These are phyloP conservation scores for Diorhabda sublineata DNA, from an alignment of 1,140 invertebrate genomes.

Conservation along the genomic window DNA sequence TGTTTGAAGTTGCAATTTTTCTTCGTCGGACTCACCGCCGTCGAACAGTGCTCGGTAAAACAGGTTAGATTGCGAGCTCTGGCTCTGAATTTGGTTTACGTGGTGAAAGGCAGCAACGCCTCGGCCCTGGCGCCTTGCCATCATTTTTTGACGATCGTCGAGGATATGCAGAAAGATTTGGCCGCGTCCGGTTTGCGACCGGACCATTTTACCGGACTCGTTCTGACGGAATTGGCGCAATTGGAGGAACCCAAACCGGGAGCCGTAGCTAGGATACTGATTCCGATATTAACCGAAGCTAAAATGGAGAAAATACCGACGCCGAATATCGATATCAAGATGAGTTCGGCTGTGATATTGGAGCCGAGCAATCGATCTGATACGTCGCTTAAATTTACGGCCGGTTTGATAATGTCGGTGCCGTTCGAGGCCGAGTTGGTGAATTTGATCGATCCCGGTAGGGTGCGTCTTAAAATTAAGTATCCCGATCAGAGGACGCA, in stretches of 20 bases:
- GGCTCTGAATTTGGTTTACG: slow-evolving; percentile 76
- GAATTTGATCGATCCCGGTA: slow-evolving; percentile 68
- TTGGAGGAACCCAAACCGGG: slow-evolving; percentile 82
- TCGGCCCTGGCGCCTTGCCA: slow-evolving; percentile 52
- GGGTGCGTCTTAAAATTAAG: slow-evolving; percentile 77
- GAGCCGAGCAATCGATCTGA: slow-evolving; percentile 81
- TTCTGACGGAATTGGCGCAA: slow-evolving; percentile 72
- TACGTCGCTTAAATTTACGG: slow-evolving; percentile 86
- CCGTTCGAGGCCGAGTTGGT: slow-evolving; percentile 80
- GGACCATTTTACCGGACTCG: slow-evolving; percentile 73
- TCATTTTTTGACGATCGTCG: slow-evolving; percentile 46
- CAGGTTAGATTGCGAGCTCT: slow-evolving; percentile 80
- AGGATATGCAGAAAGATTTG: slow-evolving; percentile 44
- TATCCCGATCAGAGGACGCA: slow-evolving; percentile 90
- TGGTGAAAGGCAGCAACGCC: slow-evolving; percentile 50
- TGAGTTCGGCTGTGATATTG: slow-evolving; percentile 76
- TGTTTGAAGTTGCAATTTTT: slow-evolving; percentile 76
- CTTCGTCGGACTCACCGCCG: slow-evolving; percentile 73
- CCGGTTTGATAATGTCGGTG: slow-evolving; percentile 83
- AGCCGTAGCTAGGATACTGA: slow-evolving; percentile 72
- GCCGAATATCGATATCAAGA: slow-evolving; percentile 58
- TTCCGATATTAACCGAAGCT: slow-evolving; percentile 70
- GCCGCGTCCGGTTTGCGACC: slow-evolving; percentile 51
- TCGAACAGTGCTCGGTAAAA: slow-evolving; percentile 71
- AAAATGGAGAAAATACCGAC: slow-evolving; percentile 57